These are phyloP conservation scores for Seira sanloemensis DNA, from an alignment of 2,888 invertebrate genomes.

Conservation along the genomic window DNA sequence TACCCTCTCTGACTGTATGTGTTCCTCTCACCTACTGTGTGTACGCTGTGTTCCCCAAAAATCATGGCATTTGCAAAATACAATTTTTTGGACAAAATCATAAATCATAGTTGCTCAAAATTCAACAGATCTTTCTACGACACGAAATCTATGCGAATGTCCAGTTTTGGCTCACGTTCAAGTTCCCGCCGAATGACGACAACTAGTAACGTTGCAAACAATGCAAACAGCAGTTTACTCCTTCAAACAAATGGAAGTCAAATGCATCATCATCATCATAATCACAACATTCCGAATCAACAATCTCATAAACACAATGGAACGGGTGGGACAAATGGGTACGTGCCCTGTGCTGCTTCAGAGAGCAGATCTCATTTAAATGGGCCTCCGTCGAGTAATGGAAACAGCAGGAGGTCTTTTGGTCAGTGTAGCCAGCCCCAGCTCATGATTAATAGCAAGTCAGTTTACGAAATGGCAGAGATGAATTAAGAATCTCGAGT, in stretches of 20 bases:
- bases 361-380: constrained; percentile 5
- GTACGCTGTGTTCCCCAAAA: not conserved
- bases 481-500: constrained; percentile 43
- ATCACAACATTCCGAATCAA: constrained; percentile 47
- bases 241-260: constrained; percentile 44
- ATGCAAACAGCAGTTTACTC: constrained; percentile 40
- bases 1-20: too few relatives aligned
- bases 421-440: constrained; percentile 37
- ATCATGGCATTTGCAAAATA: not conserved
- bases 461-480: constrained; percentile 67
- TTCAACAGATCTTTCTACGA: constrained; percentile 71
- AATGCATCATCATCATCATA: constrained; percentile 30
- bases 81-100: not conserved
- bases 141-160: constrained; percentile 70
- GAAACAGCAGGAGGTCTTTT: constrained; percentile 45
- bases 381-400: not conserved
- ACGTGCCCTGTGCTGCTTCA: constrained; percentile 26
- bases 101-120: constrained; percentile 48
- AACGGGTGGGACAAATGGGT: constrained; percentile 32
- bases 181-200: constrained; percentile 51
- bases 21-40: not conserved
- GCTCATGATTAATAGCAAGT: constrained; percentile 52
- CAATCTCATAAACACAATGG: constrained; percentile 54
- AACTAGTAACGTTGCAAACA: not conserved
- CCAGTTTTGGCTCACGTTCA: constrained; percentile 70